Conservation (phyloP, 2,797 vertebrate species). For the Meda fulgida region DNA sequence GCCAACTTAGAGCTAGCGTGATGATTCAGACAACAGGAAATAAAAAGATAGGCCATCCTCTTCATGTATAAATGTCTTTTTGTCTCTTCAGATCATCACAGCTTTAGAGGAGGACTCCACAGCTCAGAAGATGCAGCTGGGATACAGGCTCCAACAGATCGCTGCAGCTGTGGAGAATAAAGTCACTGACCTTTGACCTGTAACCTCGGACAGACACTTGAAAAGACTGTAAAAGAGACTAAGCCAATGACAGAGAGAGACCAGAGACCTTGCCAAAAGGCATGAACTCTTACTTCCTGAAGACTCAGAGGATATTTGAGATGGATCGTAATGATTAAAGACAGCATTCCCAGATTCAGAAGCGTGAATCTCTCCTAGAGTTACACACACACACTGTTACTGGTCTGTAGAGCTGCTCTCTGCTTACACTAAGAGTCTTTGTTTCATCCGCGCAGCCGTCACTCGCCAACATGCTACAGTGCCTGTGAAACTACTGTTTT, state of each 20-base stretch:
- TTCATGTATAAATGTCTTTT: background rate
- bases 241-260: constrained; percentile 35
- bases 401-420: constrained; percentile 26
- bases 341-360: constrained; percentile 26
- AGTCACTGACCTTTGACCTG: constrained; percentile 92
- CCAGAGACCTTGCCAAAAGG: constrained; percentile 44
- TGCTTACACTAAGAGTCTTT: constrained; percentile 5
- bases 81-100: constrained; percentile 88
- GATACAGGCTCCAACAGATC: constrained; percentile 95
- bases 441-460: constrained; percentile 1
- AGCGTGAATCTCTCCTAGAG: background rate
- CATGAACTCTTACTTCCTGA: constrained; percentile 38
- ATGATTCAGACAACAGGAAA: background rate
- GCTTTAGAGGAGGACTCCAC: constrained; percentile 94
- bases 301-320: constrained; percentile 16
- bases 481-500: constrained; percentile 3
- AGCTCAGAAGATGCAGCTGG: constrained; percentile 98
- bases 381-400: background rate
- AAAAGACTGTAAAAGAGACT: constrained; percentile 37
- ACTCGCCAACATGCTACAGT: background rate
- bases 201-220: constrained; percentile 29
- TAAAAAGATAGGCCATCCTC: background rate
- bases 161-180: constrained; percentile 98
- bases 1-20: background rate
- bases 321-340: background rate